Percentiles rank a stretch among this genome's conserved stretches.
Evolutionary conservation across 2,113 vertebrate species (phyloP).

Genomic region (Centropristis striata): DNA sequence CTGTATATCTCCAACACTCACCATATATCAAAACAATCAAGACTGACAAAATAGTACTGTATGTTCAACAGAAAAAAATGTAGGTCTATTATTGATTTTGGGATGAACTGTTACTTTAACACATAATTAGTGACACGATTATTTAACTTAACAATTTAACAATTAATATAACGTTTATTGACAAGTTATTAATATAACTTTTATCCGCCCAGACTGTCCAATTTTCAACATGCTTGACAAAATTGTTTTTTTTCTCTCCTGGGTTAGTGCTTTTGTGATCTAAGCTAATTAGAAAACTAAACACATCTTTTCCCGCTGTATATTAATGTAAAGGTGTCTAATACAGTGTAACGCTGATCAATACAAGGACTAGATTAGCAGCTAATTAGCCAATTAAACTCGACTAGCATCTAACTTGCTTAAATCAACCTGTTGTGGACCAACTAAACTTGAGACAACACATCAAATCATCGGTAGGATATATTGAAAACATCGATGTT

Average conservation of each 20-base stretch:
- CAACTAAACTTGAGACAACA: slow-evolving; percentile 11
- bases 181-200: no score
- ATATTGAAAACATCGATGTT: background rate
- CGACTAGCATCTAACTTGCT: background rate
- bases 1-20: no score
- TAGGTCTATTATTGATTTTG: no score
- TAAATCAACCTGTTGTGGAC: slow-evolving; percentile 43
- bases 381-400: background rate
- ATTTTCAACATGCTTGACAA: background rate
- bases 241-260: no score
- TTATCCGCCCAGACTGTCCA: background rate
- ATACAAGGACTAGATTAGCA: background rate
- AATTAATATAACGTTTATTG: no score
- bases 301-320: background rate
- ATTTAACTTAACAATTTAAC: no score
- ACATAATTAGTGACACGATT: no score
- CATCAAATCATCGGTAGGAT: background rate
- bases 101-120: no score
- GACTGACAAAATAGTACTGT: no score
- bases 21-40: no score
- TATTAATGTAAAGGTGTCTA: background rate
- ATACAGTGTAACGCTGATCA: background rate
- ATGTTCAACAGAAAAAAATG: no score
- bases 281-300: background rate
- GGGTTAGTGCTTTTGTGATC: background rate